Evolutionary conservation across 92 coral and sea anemone genomes (phyloP), one percentile per base, ranked within the genome.

Genomic region (Porites cylindrica): DNA sequence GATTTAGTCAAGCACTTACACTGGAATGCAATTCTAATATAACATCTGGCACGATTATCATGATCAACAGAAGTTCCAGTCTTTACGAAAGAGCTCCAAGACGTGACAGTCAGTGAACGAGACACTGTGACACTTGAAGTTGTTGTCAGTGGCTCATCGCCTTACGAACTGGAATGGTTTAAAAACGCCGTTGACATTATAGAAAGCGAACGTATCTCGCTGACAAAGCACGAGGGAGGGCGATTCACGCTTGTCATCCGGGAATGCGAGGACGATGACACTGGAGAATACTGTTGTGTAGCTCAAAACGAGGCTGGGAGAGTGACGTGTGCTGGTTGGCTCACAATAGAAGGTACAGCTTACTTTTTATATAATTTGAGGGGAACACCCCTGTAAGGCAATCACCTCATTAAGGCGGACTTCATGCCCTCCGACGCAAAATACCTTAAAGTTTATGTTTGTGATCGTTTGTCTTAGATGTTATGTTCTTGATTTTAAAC

Each of bases 281-380:
- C 95, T 14, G 98, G 99, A 20, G 93, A 92, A 75, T 97, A 97
- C 77, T 95, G 96, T 79, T 97, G 99, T 82, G 96, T 97, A 69
- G 98, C 98, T 8, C 89, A 91, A 66, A 97, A 97, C 80, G 90
- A 89, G 58, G 94, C 95, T 66, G 99, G 99, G n/a, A 91, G 96
- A 82, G 90, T 83, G 82, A 92, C 97, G 8, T 94, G 96, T 66
- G 96, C 93, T 12, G 98, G 98, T 8, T 91, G 93, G 79, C 91
- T 97, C 29, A 92, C 91, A 12, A 96, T 95, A n/a, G 94, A 90
- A 88, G 98, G 99, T 97, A 88, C 70, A 90, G 14, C 47, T 10
- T 10, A 69, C 74, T 19, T 1, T 0, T 7, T 9, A 2, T 14
- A 69, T 69, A 9, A 20, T 19, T 23, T 14, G 0, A 6, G n/a